phyloP scores from a whole-genome alignment of 2,888 invertebrate species.

The Ophion ventricosus region DNA sequence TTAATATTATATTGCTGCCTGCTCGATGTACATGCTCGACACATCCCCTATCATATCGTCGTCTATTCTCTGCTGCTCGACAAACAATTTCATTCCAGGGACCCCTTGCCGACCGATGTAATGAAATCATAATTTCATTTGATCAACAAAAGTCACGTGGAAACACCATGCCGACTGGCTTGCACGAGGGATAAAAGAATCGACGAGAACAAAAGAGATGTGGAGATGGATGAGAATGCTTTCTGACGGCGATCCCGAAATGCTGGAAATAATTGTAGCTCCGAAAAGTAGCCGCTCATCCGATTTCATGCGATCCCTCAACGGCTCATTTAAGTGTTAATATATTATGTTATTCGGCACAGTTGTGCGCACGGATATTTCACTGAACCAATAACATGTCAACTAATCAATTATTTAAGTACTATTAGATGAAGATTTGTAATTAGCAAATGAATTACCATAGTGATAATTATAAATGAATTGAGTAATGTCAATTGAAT shows the following conservation, averaged over 20 bases:
- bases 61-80: conserved; percentile 58
- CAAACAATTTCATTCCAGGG: conserved; percentile 71
- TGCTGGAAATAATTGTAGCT: conserved; percentile 11
- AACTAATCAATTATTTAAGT: neutral
- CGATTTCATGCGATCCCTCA: conserved; percentile 6
- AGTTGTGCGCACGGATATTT: neutral
- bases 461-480: neutral
- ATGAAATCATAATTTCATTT: conserved; percentile 75
- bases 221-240: conserved; percentile 27
- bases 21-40: conserved; percentile 40
- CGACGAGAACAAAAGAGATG: conserved; percentile 20
- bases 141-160: conserved; percentile 62
- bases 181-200: conserved; percentile 40
- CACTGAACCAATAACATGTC: neutral
- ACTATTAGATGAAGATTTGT: neutral
- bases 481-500: neutral
- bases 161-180: conserved; percentile 42
- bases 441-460: neutral
- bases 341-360: neutral
- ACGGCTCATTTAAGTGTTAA: neutral
- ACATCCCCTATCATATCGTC: conserved; percentile 70
- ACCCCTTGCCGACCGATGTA: conserved; percentile 69
- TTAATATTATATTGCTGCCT: conserved; percentile 44
- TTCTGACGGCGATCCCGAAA: conserved; percentile 13
- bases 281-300: neutral